phyloP scores from a whole-genome alignment of 2,888 invertebrate species.

The Watsonalla binaria region DNA sequence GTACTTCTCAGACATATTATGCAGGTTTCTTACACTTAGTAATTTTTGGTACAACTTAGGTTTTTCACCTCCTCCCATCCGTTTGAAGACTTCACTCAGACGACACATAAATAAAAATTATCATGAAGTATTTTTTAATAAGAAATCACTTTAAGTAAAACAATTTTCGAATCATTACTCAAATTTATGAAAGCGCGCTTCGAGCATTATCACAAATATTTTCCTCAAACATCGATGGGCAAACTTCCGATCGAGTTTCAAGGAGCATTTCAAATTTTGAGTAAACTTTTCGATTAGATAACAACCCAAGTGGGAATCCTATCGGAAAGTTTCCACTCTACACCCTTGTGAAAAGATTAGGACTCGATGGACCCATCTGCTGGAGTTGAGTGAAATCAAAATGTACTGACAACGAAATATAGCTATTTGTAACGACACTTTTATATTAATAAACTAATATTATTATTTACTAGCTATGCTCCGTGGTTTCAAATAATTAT shows the following conservation, averaged over 20 bases:
- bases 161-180: neutral
- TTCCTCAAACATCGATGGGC: conserved; percentile 22
- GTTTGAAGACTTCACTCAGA: too few species aligned
- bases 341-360: conserved; percentile 56
- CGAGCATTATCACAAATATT: conserved; percentile 11
- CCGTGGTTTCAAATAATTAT: too few species aligned
- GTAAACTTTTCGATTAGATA: conserved; percentile 64
- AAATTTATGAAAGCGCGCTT: too few species aligned
- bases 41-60: too few species aligned
- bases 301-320: conserved; percentile 57
- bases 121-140: too few species aligned
- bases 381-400: conserved; percentile 29
- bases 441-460: too few species aligned
- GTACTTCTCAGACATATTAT: too few species aligned
- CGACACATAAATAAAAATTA: too few species aligned
- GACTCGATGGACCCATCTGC: conserved; percentile 23
- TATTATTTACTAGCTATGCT: too few species aligned
- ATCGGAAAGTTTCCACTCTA: conserved; percentile 64
- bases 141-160: too few species aligned
- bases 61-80: too few species aligned
- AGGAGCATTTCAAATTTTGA: conserved; percentile 53
- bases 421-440: neutral
- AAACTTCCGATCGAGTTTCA: conserved; percentile 34
- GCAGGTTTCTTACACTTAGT: too few species aligned
- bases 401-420: neutral